Evolutionary conservation across 92 coral and sea anemone genomes (phyloP).

Genomic region (Zoanthus sociatus): DNA sequence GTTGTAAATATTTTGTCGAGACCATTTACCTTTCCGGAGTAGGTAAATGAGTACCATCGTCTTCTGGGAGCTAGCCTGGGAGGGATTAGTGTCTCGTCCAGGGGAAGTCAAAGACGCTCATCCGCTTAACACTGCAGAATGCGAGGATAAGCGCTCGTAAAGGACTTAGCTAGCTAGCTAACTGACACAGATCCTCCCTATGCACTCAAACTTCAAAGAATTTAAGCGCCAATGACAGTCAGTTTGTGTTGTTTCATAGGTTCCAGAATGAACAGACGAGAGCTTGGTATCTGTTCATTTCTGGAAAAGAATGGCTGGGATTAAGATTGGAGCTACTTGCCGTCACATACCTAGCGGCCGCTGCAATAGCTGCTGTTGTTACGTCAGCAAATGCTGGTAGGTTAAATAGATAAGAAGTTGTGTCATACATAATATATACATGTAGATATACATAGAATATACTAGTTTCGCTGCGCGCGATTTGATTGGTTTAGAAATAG

Average conservation of each 20-base stretch:
- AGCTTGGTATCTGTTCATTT: conserved; percentile 27
- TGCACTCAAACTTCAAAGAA: not conserved
- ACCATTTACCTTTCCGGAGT: no score
- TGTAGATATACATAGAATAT: not conserved
- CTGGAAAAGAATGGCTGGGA: conserved; percentile 31
- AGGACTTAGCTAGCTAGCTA: no score
- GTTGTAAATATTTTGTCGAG: no score
- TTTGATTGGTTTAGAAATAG: no score
- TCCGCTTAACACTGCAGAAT: no score
- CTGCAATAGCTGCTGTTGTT: conserved; percentile 16
- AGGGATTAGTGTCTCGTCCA: no score
- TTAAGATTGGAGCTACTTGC: conserved; percentile 22
- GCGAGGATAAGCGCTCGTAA: no score
- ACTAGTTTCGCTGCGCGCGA: no score
- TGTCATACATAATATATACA: not conserved
- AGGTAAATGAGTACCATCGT: no score
- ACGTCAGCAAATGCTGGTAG: conserved; percentile 19
- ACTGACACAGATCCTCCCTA: no score
- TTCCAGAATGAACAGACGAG: conserved; percentile 36
- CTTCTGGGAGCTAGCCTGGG: no score
- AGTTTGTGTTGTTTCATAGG: not conserved
- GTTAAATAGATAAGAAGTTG: not conserved
- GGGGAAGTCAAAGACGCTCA: no score
- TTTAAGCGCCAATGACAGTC: not conserved
- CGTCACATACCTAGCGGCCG: conserved; percentile 16